phyloP scores from a whole-genome alignment of 2,113 vertebrate genomes.

The Bothrops jararaca region DNA sequence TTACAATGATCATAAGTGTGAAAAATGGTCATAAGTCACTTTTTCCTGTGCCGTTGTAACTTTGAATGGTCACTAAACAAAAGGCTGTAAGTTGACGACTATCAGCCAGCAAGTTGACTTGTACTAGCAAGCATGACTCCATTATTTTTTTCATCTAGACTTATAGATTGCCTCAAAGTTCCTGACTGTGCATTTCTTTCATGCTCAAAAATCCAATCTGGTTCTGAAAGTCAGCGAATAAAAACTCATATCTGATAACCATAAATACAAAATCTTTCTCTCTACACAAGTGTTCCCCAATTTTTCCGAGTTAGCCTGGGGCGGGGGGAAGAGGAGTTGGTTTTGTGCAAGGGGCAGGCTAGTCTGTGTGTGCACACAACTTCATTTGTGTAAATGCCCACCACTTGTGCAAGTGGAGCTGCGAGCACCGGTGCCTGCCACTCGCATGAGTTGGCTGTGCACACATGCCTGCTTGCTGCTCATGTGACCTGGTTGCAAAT shows the following conservation, averaged over 20 bases:
- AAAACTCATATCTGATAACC: not conserved
- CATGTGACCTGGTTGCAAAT: not conserved
- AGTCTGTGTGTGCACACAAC: fast-evolving
- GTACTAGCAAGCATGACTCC: not conserved
- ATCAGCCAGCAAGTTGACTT: too few relatives aligned
- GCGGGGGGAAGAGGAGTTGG: not conserved
- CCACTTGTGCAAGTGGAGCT: not conserved
- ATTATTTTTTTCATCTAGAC: not conserved
- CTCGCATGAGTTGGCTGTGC: not conserved
- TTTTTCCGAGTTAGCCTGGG: too few relatives aligned
- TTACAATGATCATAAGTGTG: too few relatives aligned
- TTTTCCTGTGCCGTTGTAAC: too few relatives aligned
- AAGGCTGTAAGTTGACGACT: too few relatives aligned
- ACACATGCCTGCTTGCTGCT: fast-evolving
- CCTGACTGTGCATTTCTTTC: not conserved
- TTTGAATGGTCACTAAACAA: too few relatives aligned
- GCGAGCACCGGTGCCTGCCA: fast-evolving
- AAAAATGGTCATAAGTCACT: too few relatives aligned
- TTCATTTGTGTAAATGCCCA: not conserved
- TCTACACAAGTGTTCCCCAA: too few relatives aligned
- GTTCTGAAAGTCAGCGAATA: not conserved
- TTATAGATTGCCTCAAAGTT: not conserved
- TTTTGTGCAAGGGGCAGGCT: not conserved
- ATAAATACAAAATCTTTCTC: not conserved
- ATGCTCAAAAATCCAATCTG: not conserved